phyloP scores from a whole-genome alignment of 2,888 invertebrate species.

The Eupithecia insigniata region DNA sequence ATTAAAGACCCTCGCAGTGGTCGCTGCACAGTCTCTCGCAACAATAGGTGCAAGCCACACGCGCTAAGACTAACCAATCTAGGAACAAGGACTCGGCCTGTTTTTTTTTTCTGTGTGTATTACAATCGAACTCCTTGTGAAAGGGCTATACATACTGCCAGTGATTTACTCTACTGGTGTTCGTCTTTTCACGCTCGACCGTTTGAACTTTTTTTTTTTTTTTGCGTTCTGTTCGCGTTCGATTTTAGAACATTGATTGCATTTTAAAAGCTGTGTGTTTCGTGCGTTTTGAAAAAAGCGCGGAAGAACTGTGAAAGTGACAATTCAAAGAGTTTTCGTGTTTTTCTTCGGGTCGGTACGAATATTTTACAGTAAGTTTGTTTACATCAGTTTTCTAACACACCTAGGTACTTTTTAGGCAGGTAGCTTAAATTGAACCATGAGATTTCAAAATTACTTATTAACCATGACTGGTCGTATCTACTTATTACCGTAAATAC shows the following conservation, averaged over 20 bases:
- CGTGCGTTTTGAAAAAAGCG: conserved; percentile 32
- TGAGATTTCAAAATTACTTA: not conserved
- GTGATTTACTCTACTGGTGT: not conserved
- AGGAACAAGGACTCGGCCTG: conserved; percentile 57
- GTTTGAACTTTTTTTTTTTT: not conserved
- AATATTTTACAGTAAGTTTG: conserved; percentile 29
- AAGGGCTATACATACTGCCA: not conserved
- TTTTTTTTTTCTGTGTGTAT: not conserved
- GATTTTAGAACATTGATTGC: not conserved
- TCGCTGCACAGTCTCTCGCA: conserved; percentile 29
- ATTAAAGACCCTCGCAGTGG: conserved; percentile 29
- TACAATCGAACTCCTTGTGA: not conserved
- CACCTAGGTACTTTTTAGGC: not conserved
- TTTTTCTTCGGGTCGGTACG: conserved; percentile 10
- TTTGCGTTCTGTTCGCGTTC: not conserved
- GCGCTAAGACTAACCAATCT: conserved; percentile 40
- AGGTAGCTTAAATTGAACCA: too few relatives aligned
- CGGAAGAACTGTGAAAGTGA: conserved; percentile 39
- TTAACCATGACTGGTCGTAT: too few relatives aligned
- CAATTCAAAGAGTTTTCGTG: conserved; percentile 32
- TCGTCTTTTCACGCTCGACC: not conserved
- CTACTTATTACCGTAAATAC: too few relatives aligned
- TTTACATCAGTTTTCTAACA: not conserved
- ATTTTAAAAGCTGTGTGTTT: conserved; percentile 9
- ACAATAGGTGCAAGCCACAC: conserved; percentile 34